Base-by-base conservation (phyloP, 2,888 invertebrate species). In the Plebejus argus region DNA sequence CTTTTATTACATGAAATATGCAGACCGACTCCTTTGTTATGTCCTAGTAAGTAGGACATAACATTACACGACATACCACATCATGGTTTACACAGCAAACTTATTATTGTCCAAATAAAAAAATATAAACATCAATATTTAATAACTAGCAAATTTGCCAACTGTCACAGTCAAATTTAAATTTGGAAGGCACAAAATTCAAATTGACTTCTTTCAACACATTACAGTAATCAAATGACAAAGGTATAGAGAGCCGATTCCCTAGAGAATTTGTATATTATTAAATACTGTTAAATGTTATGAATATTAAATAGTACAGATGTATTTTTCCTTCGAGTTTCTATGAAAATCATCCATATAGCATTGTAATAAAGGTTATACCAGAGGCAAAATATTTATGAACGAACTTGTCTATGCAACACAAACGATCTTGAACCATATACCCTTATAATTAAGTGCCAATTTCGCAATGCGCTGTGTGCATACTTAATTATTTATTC, bases 401-500 rank as follows among this genome's bases (percentile, higher is more conserved):
- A 53, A 53, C 18, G 53, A 53, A 53, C 5, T 53, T 18, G 5
- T 18, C 18, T 4, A n/a, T 20, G 39, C n/a, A 3, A 39, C 10
- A 28, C 28, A 33, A 20, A 76, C 3, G 28, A 20, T 58, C 49
- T 58, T 61, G 15, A 70, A 77, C 70, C 70, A 49, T 78, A 78
- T 75, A 0, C 0, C 6, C 2, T 0, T 8, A 10, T 1, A 0
- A 18, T 77, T 76, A 49, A 70, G 28, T 72, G 20, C 28, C 8
- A 74, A 53, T 74, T 74, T 76, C 71, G 15, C 28, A 49, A 28
- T 23, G 28, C 1, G 18, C 23, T 15, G 74, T 39, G 12, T 28
- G 53, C 6, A 53, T 49, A 23, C 70, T 53, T 78, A 77, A 80
- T 81, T 79, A 78, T 71, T 49, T 35, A 81, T 80, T 79, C 80